phyloP scores from a whole-genome alignment of 2,113 vertebrate species.

The Bothrops jararaca region DNA sequence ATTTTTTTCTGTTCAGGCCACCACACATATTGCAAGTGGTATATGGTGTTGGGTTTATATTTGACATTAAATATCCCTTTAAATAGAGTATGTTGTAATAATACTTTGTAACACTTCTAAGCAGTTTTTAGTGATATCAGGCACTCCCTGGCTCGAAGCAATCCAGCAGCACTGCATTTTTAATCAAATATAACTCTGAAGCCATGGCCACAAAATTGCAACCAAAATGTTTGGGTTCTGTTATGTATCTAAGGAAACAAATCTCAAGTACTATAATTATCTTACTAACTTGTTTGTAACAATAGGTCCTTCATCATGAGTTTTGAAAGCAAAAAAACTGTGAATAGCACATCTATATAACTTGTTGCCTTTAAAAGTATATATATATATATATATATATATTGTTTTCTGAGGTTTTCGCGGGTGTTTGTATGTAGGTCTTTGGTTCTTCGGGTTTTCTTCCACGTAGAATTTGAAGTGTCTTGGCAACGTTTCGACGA shows the following conservation, averaged over 20 bases:
- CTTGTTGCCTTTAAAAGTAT: conserved; percentile 1
- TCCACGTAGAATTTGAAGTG: too few species aligned
- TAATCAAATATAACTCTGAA: conserved; percentile 72
- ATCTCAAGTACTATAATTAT: conserved; percentile 70
- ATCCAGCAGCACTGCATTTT: conserved; percentile 51
- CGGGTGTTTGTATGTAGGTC: too few species aligned
- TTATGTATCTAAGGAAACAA: conserved; percentile 81
- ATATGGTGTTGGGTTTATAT: conserved; percentile 61
- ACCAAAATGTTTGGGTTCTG: conserved; percentile 76
- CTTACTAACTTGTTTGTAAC: conserved; percentile 61
- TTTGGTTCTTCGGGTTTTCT: too few species aligned
- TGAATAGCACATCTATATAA: not conserved
- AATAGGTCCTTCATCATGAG: conserved; percentile 31
- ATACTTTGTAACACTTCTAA: conserved; percentile 63
- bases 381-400: too few species aligned
- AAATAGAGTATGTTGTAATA: conserved; percentile 65
- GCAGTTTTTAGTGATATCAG: conserved; percentile 62
- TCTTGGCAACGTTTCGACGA: too few species aligned
- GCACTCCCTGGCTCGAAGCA: conserved; percentile 59
- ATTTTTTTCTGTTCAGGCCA: conserved; percentile 48
- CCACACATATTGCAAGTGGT: conserved; percentile 54
- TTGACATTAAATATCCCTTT: conserved; percentile 58
- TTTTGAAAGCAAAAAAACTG: conserved; percentile 19
- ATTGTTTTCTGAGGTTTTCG: too few species aligned
- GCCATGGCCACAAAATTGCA: conserved; percentile 68